Evolutionary conservation across 2,888 invertebrate species (phyloP), one percentile per base, ranked within the genome.

Genomic region (Leptinotarsa tumamoca): DNA sequence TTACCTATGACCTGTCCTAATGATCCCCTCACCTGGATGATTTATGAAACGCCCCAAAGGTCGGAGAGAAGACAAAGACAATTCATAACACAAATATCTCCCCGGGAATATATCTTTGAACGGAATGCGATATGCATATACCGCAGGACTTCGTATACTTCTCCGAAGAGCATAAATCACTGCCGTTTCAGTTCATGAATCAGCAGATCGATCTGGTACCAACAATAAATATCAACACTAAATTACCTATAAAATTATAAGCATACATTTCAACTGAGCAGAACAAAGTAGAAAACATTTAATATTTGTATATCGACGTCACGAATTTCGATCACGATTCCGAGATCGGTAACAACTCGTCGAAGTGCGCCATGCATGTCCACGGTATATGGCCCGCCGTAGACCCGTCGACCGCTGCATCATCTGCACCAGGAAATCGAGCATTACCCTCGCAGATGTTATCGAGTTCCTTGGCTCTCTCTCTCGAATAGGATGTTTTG

Each of bases 301-400:
- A 87, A 87, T 88, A 87, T 87, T 87, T 87, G 87, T 88, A 87
- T 87, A 87, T 87, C 86, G 85, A 86, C 83, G 84, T 88, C 87
- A 87, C 87, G 88, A 87, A 81, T 82, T 82, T 74, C 43, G 83
- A 86, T 86, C 86, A 86, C 86, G 86, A 86, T 80, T 78, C 56
- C 70, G 68, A 76, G 73, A 75, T 75, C 72, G 58, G 79, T 33
- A 63, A 74, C 74, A 23, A 63, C 71, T 68, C 73, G 71, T 73
- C 72, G 67, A 50, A 52, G 61, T 67, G 70, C 67, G 72, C 56
- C 63, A 33, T 63, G 33, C 63, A 63, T 63, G 63, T 43, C 10
- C 54, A 54, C 15, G 18, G 54, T 54, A 23, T 18, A 14, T 15
- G 14, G 58, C 18, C 58, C 10, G 58, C 21, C 58, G 58, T 58